Evolutionary conservation across 2,113 vertebrate genomes (phyloP), one percentile per base, ranked within the genome.

Genomic region (Sebastes fasciatus): DNA sequence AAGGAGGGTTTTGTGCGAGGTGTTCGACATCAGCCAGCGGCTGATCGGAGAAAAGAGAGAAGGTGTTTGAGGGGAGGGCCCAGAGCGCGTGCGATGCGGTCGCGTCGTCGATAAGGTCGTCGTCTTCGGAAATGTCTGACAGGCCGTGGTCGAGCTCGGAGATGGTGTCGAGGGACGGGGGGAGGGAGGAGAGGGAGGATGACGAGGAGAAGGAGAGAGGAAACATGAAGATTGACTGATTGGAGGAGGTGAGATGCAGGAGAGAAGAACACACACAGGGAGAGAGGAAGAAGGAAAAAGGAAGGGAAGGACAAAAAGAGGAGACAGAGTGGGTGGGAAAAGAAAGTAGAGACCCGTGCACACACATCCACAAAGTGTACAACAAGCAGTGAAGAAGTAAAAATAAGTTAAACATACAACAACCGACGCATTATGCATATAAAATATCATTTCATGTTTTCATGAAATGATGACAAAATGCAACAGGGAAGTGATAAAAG

Each of bases 51-150:
- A 86, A 61, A 76, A 86, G 61, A 74, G 62, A 82, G 23, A 89
- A 87, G 69, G 75, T 16, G 77, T 60, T 48, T 13, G 77, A 70
- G 70, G 90, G 80, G 11, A 70, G 72, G 45, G 82, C 90, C 93
- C 86, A 89, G 4, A 75, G 66, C 0, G 68, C 16, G 91, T 93
- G 87, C 21, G 91, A 79, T 49, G 76, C 10, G 23, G 71, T 6
- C 3, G 45, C 5, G 58, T 85, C 74, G 70, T 96, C 95, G 9
- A 6, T 19, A 0, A 42, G 77, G 45, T 91, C 86, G 77, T 97
- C 97, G 52, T 98, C 97, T 93, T 99, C 97, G 0, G 96, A 99
- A 95, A 98, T 96, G 91, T 98, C 97, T 48, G 97, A 99, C 70
- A 98, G 94, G 64, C 95, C 83, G 83, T n/a, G 87, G 77, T 98